A percentile compares a stretch with the other conserved stretches of the same genome.
Conservation (phyloP, 2,113 vertebrate genomes). For the Oryzias melastigma region DNA sequence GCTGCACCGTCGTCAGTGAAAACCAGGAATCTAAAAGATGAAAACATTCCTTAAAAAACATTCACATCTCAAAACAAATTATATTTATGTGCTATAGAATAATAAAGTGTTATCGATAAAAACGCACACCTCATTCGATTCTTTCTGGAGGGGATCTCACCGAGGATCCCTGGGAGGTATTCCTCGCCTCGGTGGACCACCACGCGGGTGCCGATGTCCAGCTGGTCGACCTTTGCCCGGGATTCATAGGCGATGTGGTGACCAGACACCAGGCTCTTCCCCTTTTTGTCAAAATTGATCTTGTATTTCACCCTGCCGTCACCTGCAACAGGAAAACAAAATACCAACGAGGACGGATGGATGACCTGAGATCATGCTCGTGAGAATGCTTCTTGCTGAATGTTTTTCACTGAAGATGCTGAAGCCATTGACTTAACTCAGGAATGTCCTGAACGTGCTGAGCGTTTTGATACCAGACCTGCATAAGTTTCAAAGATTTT, state of each 20-base stretch:
- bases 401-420: no score
- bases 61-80: background rate
- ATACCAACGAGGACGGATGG: no score
- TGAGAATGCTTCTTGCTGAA: no score
- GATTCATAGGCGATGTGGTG: constrained; percentile 86
- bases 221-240: constrained; percentile 68
- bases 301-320: constrained; percentile 81
- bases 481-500: no score
- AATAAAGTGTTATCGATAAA: background rate
- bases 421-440: no score
- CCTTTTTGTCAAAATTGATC: constrained; percentile 84
- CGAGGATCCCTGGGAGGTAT: constrained; percentile 83
- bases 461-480: no score
- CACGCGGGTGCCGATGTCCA: constrained; percentile 85
- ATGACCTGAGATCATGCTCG: no score
- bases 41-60: background rate
- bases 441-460: no score
- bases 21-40: constrained; percentile 84
- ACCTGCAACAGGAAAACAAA: constrained; percentile 58
- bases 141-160: constrained; percentile 84
- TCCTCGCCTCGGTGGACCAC: constrained; percentile 79
- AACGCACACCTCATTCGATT: constrained; percentile 83
- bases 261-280: constrained; percentile 84
- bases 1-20: constrained; percentile 87
- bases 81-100: background rate